These are phyloP conservation scores for Poecilia wingei DNA, from an alignment of 2,797 vertebrate species.

Conservation along the genomic window DNA sequence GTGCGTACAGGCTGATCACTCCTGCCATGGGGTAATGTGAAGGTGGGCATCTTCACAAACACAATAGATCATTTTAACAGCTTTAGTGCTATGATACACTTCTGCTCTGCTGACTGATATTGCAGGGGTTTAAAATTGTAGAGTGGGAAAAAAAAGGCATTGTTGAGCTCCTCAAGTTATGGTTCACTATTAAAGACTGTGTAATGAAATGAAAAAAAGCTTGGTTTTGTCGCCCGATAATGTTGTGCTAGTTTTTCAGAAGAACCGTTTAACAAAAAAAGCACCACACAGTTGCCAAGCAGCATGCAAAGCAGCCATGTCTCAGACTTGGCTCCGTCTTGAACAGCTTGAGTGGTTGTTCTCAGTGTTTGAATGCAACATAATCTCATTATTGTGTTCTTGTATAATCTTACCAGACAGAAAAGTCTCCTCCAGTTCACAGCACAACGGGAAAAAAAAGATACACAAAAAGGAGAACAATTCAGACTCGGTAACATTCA, in stretches of 20 bases:
- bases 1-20: slow-evolving; percentile 33
- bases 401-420: slow-evolving; percentile 22
- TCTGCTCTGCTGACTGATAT: slow-evolving; percentile 21
- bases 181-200: slow-evolving; percentile 29
- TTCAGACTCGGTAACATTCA: slow-evolving; percentile 17
- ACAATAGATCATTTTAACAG: slow-evolving; percentile 36
- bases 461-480: slow-evolving; percentile 5
- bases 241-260: slow-evolving; percentile 25
- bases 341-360: slow-evolving; percentile 21
- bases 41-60: slow-evolving; percentile 34
- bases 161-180: slow-evolving; percentile 27
- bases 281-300: slow-evolving; percentile 20
- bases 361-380: slow-evolving; percentile 43
- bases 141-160: slow-evolving; percentile 14
- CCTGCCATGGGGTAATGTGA: slow-evolving; percentile 13
- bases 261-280: slow-evolving; percentile 29
- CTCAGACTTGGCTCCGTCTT: slow-evolving; percentile 14
- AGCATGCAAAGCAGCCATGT: slow-evolving; percentile 41
- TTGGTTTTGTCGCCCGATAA: slow-evolving; percentile 21
- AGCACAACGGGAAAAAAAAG: neutral
- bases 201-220: slow-evolving; percentile 36
- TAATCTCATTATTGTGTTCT: slow-evolving; percentile 16
- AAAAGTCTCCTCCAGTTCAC: slow-evolving; percentile 16
- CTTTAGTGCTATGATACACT: slow-evolving; percentile 30
- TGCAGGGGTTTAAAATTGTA: slow-evolving; percentile 24